A percentile compares a stretch with the other conserved stretches of the same genome.
Conservation (phyloP, 1,140 invertebrate genomes). For the Bradysia coprophila region DNA sequence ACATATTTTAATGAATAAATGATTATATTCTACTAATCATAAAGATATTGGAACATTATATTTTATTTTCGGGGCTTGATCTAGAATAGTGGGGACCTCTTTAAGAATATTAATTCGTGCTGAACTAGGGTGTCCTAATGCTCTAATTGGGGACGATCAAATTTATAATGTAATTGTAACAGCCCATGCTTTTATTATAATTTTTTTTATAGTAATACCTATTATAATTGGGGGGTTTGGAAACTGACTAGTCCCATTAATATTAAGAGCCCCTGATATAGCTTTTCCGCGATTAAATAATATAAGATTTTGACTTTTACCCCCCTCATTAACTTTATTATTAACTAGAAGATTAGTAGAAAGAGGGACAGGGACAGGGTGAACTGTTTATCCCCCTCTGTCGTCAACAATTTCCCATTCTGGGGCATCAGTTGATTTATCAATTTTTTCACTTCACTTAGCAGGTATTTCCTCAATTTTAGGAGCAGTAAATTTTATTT, state of each 20-base stretch:
- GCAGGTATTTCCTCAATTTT: conserved; percentile 46
- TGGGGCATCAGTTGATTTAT: conserved; percentile 40
- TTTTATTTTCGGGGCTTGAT: conserved; percentile 47
- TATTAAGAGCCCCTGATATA: conserved; percentile 52
- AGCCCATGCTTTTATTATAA: conserved; percentile 54
- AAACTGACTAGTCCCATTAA: conserved; percentile 55
- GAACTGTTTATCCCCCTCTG: conserved; percentile 49
- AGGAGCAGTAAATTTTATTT: conserved; percentile 44
- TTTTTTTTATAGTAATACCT: conserved; percentile 66
- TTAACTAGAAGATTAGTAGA: conserved; percentile 33
- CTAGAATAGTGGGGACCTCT: conserved; percentile 40
- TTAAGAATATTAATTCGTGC: conserved; percentile 45
- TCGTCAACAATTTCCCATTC: conserved; percentile 31
- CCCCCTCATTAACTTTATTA: conserved; percentile 37
- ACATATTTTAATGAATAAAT: conserved; percentile 30
- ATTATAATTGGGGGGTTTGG: conserved; percentile 62
- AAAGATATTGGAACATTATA: conserved; percentile 60
- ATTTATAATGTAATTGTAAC: conserved; percentile 55
- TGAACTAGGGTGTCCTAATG: conserved; percentile 38
- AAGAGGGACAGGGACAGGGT: conserved; percentile 40
- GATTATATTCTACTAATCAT: conserved; percentile 46
- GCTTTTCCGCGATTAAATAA: conserved; percentile 59
- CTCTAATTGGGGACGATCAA: conserved; percentile 42
- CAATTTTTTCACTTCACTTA: conserved; percentile 46
- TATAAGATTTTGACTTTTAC: conserved; percentile 55